phyloP scores from a whole-genome alignment of 2,113 vertebrate species.

The Galbula dea region DNA sequence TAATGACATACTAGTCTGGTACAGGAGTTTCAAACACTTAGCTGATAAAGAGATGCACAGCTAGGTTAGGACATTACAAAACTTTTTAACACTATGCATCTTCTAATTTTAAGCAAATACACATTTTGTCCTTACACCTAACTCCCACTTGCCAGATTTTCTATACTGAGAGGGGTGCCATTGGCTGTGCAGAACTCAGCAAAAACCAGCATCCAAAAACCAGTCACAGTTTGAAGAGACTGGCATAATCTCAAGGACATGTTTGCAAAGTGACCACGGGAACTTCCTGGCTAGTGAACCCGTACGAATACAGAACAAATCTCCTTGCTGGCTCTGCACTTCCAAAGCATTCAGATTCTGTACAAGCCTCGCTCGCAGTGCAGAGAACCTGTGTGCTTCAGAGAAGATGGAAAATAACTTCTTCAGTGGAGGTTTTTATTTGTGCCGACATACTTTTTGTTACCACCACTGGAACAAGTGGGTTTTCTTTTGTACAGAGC shows the following conservation, averaged over 20 bases:
- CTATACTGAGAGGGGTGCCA: conserved; percentile 25
- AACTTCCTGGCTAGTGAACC: background rate
- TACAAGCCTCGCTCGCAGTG: background rate
- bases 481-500: background rate
- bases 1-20: background rate
- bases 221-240: background rate
- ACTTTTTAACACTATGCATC: conserved; percentile 36
- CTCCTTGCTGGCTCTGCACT: background rate
- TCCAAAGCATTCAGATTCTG: conserved; percentile 10
- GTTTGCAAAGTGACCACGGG: background rate
- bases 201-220: background rate
- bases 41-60: conserved; percentile 30
- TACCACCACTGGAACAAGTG: background rate
- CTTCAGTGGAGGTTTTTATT: background rate
- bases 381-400: background rate
- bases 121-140: conserved; percentile 57
- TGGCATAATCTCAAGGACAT: conserved; percentile 3
- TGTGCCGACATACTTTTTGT: background rate
- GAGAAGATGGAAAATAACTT: background rate
- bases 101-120: conserved; percentile 64
- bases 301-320: background rate
- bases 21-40: conserved; percentile 16
- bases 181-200: conserved; percentile 7
- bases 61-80: conserved; percentile 36
- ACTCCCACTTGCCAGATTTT: conserved; percentile 68